phyloP scores from a whole-genome alignment of 2,797 vertebrate species.

The Netta rufina region DNA sequence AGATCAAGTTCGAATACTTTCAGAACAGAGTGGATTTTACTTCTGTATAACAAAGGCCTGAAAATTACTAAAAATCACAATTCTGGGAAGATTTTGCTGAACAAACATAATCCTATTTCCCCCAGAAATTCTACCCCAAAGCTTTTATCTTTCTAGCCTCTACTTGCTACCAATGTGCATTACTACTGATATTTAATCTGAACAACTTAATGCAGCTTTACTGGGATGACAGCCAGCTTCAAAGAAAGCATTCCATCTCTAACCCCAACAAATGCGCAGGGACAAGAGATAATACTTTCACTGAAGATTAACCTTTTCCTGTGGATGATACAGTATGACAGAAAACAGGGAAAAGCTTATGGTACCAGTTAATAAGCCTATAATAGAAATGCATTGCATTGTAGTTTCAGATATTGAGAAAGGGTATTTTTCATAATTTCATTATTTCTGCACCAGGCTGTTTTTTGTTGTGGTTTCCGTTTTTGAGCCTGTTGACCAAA shows the following conservation, averaged over 20 bases:
- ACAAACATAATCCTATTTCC: neutral
- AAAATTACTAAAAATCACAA: neutral
- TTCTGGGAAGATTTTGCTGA: neutral
- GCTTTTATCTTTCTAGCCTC: neutral
- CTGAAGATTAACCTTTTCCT: slow-evolving; percentile 53
- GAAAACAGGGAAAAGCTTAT: neutral
- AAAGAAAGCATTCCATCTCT: slow-evolving; percentile 38
- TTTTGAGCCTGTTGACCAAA: neutral
- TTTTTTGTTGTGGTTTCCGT: neutral
- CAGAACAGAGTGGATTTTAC: slow-evolving; percentile 2
- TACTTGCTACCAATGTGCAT: neutral
- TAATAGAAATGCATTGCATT: neutral
- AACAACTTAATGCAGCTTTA: slow-evolving; percentile 49
- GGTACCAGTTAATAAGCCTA: neutral
- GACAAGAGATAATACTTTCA: slow-evolving; percentile 16
- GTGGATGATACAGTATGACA: neutral
- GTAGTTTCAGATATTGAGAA: neutral
- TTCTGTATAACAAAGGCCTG: neutral
- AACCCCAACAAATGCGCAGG: slow-evolving; percentile 14
- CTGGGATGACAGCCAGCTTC: slow-evolving; percentile 35
- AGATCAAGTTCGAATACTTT: slow-evolving; percentile 40
- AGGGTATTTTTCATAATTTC: neutral
- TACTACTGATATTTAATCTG: slow-evolving; percentile 55
- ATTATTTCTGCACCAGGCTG: neutral
- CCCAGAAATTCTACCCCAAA: slow-evolving; percentile 18